Evolutionary conservation across 1,140 invertebrate species (phyloP).

Genomic region (Cotesia glomerata): DNA sequence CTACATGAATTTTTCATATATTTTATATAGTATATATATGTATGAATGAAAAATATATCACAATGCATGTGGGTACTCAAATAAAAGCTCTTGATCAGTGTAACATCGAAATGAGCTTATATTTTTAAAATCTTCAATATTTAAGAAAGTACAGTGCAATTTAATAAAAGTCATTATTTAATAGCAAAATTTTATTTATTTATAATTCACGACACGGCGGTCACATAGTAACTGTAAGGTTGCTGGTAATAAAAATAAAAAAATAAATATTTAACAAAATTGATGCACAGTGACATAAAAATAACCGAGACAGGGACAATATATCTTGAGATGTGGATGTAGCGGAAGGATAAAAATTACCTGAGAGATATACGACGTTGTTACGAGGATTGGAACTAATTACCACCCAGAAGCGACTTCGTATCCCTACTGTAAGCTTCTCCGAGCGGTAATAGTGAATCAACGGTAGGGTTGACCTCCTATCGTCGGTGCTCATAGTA

Average conservation of each 20-base stretch:
- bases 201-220: too few relatives aligned
- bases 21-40: too few relatives aligned
- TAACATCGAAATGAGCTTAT: too few relatives aligned
- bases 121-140: too few relatives aligned
- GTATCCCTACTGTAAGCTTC: conserved; percentile 28
- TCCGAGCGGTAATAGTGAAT: conserved; percentile 44
- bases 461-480: conserved; percentile 51
- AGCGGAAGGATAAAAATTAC: conserved; percentile 48
- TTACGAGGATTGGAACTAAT: conserved; percentile 59
- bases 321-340: conserved; percentile 38
- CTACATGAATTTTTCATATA: too few relatives aligned
- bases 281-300: conserved; percentile 42
- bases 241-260: background rate
- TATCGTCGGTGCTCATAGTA: conserved; percentile 43
- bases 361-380: conserved; percentile 57
- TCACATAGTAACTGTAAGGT: too few relatives aligned
- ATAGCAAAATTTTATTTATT: too few relatives aligned
- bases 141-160: too few relatives aligned
- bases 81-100: too few relatives aligned
- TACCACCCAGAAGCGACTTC: conserved; percentile 58
- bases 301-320: conserved; percentile 46
- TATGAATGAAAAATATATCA: too few relatives aligned
- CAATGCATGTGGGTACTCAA: too few relatives aligned
- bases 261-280: conserved; percentile 12
- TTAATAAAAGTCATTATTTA: too few relatives aligned